These are phyloP conservation scores for Drosophila rubida DNA, from an alignment of 2,888 invertebrate genomes.

Conservation along the genomic window DNA sequence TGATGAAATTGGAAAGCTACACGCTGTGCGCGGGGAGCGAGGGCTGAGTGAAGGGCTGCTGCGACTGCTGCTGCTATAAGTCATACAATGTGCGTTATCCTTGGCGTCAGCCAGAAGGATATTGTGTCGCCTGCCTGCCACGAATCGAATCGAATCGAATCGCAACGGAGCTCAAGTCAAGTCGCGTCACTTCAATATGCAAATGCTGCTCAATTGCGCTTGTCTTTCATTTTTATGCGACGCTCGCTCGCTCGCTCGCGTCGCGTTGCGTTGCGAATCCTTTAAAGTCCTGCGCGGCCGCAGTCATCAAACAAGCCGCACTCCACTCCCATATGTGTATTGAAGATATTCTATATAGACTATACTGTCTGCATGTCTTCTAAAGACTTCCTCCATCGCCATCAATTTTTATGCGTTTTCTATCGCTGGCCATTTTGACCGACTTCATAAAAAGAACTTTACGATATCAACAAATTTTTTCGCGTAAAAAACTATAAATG, in stretches of 20 bases:
- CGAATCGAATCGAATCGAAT: constrained; percentile 28
- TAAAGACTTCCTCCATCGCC: constrained; percentile 53
- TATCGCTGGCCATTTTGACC: constrained; percentile 74
- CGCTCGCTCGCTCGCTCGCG: constrained; percentile 10
- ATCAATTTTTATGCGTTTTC: constrained; percentile 72
- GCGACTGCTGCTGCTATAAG: constrained; percentile 49
- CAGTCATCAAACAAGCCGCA: constrained; percentile 25
- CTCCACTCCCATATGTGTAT: too few relatives aligned
- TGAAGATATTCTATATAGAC: neutral
- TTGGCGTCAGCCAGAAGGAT: constrained; percentile 51
- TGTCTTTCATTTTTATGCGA: constrained; percentile 66
- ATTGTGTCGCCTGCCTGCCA: constrained; percentile 26
- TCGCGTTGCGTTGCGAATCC: too few relatives aligned
- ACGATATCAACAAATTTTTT: constrained; percentile 64
- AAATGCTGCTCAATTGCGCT: constrained; percentile 76
- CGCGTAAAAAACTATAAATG: constrained; percentile 61
- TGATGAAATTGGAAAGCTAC: constrained; percentile 63
- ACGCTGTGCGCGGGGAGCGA: constrained; percentile 21
- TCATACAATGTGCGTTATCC: constrained; percentile 78
- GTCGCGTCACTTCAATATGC: constrained; percentile 72
- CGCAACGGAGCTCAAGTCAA: constrained; percentile 8
- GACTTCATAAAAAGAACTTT: constrained; percentile 74
- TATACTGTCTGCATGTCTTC: constrained; percentile 6
- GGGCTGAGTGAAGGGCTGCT: neutral
- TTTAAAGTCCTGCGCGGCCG: constrained; percentile 49